These are phyloP conservation scores for Drosophila baimaii DNA, from an alignment of 1,140 invertebrate genomes.

Conservation along the genomic window DNA sequence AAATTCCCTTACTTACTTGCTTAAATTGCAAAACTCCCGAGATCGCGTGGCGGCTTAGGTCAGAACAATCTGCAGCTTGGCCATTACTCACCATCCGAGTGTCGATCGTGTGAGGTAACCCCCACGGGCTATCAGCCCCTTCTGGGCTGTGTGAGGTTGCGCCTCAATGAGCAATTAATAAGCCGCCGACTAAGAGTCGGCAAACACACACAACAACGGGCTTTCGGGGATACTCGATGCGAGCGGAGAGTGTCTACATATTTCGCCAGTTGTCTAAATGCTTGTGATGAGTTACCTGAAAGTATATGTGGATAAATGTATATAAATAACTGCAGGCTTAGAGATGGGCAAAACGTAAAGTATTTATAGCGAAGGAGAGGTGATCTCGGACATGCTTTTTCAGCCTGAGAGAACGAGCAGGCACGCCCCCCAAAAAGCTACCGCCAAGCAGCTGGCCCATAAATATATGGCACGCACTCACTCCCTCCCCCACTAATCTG, in stretches of 20 bases:
- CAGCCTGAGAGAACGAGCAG: not conserved
- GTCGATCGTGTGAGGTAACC: not conserved
- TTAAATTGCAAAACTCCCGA: conserved; percentile 1
- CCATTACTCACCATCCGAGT: conserved; percentile 30
- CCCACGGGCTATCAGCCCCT: not conserved
- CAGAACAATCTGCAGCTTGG: conserved; percentile 30
- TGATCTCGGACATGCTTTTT: conserved; percentile 7
- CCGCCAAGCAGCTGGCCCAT: conserved; percentile 24
- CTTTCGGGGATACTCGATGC: not conserved
- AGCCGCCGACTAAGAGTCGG: conserved; percentile 9
- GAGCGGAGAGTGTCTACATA: not conserved
- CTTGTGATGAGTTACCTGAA: conserved; percentile 11
- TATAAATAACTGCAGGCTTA: conserved; percentile 17
- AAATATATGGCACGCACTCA: conserved; percentile 14
- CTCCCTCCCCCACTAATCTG: conserved; percentile 22
- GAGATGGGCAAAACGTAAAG: not conserved
- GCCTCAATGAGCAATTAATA: conserved; percentile 27
- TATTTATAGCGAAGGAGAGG: not conserved
- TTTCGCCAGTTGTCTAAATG: conserved; percentile 44
- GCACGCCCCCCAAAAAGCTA: conserved; percentile 32
- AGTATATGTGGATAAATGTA: not conserved
- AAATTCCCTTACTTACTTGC: not conserved
- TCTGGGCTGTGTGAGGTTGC: not conserved
- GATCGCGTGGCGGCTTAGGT: conserved; percentile 13
- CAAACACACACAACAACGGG: not conserved